Evolutionary conservation across 1,140 invertebrate species (phyloP).

Genomic region (Bombus balteatus): DNA sequence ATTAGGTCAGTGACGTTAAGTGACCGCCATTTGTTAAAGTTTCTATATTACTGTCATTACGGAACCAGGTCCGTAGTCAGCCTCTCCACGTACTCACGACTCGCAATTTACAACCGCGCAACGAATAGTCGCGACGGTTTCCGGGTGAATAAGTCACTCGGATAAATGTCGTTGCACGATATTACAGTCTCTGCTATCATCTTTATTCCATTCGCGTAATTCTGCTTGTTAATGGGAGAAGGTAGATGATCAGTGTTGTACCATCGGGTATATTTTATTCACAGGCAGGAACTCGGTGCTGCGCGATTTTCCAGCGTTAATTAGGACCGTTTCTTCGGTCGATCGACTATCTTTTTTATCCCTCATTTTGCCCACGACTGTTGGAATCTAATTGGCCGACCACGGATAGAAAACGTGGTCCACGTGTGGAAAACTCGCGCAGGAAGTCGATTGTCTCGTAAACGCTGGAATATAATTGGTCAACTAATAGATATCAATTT

Average conservation of each 20-base stretch:
- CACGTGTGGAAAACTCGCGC: slow-evolving; percentile 1
- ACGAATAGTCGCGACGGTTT: slow-evolving; percentile 28
- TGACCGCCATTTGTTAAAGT: neutral
- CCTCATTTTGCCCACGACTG: too few relatives aligned
- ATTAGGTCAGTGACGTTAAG: neutral
- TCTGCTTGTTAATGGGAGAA: slow-evolving; percentile 17
- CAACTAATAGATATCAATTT: neutral
- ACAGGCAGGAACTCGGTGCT: neutral
- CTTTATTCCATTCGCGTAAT: slow-evolving; percentile 23
- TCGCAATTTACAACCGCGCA: slow-evolving; percentile 13
- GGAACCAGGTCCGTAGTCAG: neutral
- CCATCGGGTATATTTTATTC: slow-evolving; percentile 30
- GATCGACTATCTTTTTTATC: neutral
- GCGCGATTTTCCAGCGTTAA: slow-evolving; percentile 20
- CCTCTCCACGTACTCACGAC: neutral
- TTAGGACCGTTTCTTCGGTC: slow-evolving; percentile 11
- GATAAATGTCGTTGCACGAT: slow-evolving; percentile 38
- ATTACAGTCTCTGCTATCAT: slow-evolving; percentile 15
- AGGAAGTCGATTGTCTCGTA: slow-evolving; percentile 22
- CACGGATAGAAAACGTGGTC: neutral
- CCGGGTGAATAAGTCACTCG: slow-evolving; percentile 43
- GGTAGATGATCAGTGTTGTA: slow-evolving; percentile 5
- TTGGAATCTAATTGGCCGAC: slow-evolving; percentile 6
- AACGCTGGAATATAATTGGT: neutral
- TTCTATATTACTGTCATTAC: slow-evolving; percentile 28